Base-by-base conservation (phyloP, 2,888 invertebrate genomes). In the Schizaphis graminum region DNA sequence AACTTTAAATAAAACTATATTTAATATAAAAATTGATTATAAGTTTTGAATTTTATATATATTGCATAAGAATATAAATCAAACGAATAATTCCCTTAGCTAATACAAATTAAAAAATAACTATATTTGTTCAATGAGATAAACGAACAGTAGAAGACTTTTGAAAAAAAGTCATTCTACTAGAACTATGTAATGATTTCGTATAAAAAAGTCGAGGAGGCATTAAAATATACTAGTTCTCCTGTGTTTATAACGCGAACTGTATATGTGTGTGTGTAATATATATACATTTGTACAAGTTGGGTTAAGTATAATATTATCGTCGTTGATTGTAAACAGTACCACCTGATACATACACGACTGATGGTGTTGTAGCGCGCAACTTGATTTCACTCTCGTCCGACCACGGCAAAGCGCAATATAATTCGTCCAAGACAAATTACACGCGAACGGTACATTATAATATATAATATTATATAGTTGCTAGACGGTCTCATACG, bases 341-440 rank as follows among this genome's bases (percentile, higher is more conserved):
- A 44, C 44, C 47, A 0, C 16, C 10, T 57, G 26, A 47, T 28
- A 28, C 7, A 35, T 35, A 77, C 35, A 24, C 77, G 21, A 77
- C 77, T 35, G 77, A 77, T 24, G 77, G 28, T 28, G 41, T 35
- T n/a, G 49, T 26, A 16, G 4, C 35, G 13, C 21, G 8, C 41
- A 41, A 84, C 28, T 67, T 41, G 92, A 92, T 92, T 92, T 92
- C 92, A 92, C 92, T 92, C 87, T 92, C 87, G 47, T 92, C 61
- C 35, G 91, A 77, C 35, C 77, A 35, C 77, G 77, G 77, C 16
- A 67, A 67, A 47, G 35, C 24, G n/a, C 47, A 47, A 24, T 90
- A 28, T 91, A 92, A 92, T 49, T 67, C 92, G 61, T 35, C 49
- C 47, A 49, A 88, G 49, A 92, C 61, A 28, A 92, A 92, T 92